Evolutionary conservation across 2,888 invertebrate genomes (phyloP).

Genomic region (Neoaliturus tenellus): DNA sequence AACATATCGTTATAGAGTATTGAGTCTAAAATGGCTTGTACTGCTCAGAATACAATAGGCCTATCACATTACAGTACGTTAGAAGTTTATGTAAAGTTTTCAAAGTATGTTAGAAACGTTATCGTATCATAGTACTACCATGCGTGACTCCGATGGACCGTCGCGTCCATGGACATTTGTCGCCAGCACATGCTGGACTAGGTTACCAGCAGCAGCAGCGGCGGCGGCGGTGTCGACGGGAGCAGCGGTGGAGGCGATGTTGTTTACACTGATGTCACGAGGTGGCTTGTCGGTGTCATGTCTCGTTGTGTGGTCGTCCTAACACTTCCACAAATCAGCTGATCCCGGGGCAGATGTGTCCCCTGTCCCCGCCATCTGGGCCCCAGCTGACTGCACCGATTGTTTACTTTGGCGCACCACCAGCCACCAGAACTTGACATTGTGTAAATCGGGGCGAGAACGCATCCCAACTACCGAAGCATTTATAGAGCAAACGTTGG

Average conservation of each 20-base stretch:
- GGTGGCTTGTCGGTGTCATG: conserved; percentile 24
- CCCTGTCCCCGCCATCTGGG: neutral
- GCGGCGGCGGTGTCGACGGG: neutral
- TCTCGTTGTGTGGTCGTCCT: conserved; percentile 1
- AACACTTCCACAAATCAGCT: conserved; percentile 22
- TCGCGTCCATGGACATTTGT: too few species aligned
- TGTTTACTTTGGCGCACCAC: conserved; percentile 18
- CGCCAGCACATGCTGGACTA: too few species aligned
- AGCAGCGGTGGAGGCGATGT: neutral
- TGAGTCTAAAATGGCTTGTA: too few species aligned
- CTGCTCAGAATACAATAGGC: too few species aligned
- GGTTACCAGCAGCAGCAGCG: neutral
- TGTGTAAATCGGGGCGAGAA: conserved; percentile 3
- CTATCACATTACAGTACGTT: too few species aligned
- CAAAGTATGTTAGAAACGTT: too few species aligned
- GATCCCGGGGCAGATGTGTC: conserved; percentile 20
- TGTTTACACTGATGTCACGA: conserved; percentile 13
- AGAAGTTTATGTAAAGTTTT: too few species aligned
- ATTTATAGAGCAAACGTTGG: too few species aligned
- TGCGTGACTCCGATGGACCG: too few species aligned
- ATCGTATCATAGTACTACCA: too few species aligned
- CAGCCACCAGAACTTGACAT: neutral
- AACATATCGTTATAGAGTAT: too few species aligned
- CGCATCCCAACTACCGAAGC: neutral
- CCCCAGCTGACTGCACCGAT: neutral